Conservation (phyloP, 2,797 vertebrate genomes). For the Chloroceryle amazona region DNA sequence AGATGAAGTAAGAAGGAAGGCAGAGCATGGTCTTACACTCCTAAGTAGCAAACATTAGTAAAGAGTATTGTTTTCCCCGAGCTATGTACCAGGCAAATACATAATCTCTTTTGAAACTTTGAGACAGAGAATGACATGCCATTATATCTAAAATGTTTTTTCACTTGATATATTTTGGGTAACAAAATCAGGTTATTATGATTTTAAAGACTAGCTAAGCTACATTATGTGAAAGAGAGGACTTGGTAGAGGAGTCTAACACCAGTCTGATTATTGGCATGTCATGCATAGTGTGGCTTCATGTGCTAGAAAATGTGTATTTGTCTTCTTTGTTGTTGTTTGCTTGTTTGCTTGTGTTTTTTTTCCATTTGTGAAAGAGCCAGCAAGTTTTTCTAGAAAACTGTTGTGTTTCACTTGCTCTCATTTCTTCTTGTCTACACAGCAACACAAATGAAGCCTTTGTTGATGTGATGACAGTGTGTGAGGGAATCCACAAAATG, state of each 20-base stretch:
- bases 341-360: neutral
- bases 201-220: neutral
- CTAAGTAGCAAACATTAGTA: neutral
- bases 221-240: neutral
- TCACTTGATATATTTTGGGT: neutral
- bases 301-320: neutral
- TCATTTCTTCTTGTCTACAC: neutral
- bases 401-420: neutral
- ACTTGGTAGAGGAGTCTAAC: neutral
- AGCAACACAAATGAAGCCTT: neutral
- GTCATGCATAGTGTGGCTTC: neutral
- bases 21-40: neutral
- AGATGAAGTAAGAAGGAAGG: neutral
- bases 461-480: neutral
- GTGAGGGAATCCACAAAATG: neutral
- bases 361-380: neutral
- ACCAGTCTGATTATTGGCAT: neutral
- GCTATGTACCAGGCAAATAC: neutral
- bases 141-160: neutral
- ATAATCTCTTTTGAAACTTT: neutral
- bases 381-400: neutral
- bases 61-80: neutral
- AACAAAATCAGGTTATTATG: neutral
- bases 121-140: neutral
- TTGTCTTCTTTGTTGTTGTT: neutral